Conservation (phyloP, 1,140 invertebrate species). For the Patella vulgata region DNA sequence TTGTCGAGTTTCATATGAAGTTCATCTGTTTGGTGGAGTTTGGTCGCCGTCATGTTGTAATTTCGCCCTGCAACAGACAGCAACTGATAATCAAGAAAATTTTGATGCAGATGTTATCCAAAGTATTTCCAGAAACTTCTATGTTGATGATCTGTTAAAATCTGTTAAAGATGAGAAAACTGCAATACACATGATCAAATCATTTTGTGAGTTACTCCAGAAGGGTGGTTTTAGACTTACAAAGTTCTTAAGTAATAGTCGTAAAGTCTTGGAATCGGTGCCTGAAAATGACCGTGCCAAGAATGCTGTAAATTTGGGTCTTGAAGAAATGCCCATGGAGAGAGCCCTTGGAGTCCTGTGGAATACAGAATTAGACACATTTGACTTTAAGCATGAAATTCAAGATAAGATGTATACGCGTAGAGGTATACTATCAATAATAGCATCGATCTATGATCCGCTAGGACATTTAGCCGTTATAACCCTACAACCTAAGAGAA, state of each 20-base stretch:
- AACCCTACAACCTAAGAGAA: too few relatives aligned
- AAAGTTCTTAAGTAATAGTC: background rate
- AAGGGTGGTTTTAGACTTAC: background rate
- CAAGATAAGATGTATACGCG: conserved; percentile 6
- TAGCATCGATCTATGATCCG: too few relatives aligned
- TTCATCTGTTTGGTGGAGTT: conserved; percentile 15
- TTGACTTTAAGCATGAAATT: conserved; percentile 3
- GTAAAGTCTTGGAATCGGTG: background rate
- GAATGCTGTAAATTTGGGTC: background rate
- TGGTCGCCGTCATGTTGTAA: conserved; percentile 16
- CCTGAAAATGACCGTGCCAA: background rate
- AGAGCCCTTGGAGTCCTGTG: conserved; percentile 12
- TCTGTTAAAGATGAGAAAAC: background rate
- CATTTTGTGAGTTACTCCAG: background rate
- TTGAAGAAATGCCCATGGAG: conserved; percentile 5
- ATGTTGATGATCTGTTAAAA: conserved; percentile 6
- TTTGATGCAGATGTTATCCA: conserved; percentile 12
- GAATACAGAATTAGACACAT: conserved; percentile 10
- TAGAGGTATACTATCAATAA: background rate
- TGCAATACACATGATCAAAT: conserved; percentile 4
- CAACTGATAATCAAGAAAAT: background rate
- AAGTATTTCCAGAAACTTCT: conserved; percentile 9
- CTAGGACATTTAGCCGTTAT: too few relatives aligned
- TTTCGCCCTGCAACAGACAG: conserved; percentile 8
- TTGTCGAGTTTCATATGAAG: conserved; percentile 20